Evolutionary conservation across 2,888 invertebrate species (phyloP), one percentile per base, ranked within the genome.

Genomic region (Phragmatobia fuliginosa): DNA sequence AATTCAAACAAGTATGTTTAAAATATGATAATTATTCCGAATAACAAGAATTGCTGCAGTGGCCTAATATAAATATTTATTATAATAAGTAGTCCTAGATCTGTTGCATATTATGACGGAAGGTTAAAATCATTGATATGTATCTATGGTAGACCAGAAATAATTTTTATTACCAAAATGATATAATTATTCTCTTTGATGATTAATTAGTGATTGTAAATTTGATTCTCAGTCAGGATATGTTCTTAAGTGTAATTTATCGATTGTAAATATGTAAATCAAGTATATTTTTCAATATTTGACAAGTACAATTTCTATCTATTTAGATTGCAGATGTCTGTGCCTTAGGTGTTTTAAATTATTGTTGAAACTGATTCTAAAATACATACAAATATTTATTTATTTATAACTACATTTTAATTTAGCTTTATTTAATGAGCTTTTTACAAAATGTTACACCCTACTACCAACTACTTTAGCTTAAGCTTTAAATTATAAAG

Each of bases 1-100:
- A 92, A 91, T 90, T 82, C 89, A 83, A 92, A 92, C 93, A 94
- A 94, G 95, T 94, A 95, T 91, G 94, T 95, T 83, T 83, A 72
- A 65, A 77, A 76, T 85, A 85, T 83, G 72, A 83, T 84, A 85
- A 83, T 83, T 70, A 79, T 78, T 83, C 79, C 81, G 74, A 84
- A 84, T 84, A 86, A 84, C 70, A 78, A 81, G 68, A 69, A 72
- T 74, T 73, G 75, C 74, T 80, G 68, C 79, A 75, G 78, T 82
- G 80, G 81, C 80, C 83, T 89, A 81, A 71, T 87, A 88, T 89
- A 89, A 83, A 91, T 91, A 91, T 89, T 88, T 89, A 90, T 90
- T 86, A 74, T 79, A 84, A 81, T 33, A 45, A 49, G 56, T 67
- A 60, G 65, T 36, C 41, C 45, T 67, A 73, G 61, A 65, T 33